Evolutionary conservation across 2,888 invertebrate species (phyloP), one percentile per base, ranked within the genome.

Genomic region (Euzetes globulus): DNA sequence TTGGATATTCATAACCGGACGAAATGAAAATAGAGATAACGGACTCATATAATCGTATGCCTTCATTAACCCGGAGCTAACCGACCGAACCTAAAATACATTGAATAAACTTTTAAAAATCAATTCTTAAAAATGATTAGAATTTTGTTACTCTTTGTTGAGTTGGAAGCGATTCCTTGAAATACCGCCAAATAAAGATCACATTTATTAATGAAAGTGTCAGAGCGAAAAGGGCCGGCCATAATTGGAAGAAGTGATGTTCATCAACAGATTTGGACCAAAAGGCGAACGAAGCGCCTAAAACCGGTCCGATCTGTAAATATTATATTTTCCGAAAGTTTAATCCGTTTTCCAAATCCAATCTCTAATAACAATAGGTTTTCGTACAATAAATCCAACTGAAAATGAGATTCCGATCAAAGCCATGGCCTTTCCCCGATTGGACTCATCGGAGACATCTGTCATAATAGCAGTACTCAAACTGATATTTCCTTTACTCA

Each of bases 361-460:
- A n/a, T 5, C 50, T 27, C 25, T 37, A 37, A 65, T 65, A 27
- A 29, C 9, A 27, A 19, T 17, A 22, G 6, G 5, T 6, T 60
- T 60, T 13, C 68, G 7, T 77, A 95, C 85, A 79, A 97, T 91
- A 84, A 99, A 99, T n/a, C 96, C 98, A 76, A 99, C 84, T 1
- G 97, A 97, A 84, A 99, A 99, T 9, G 98, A 95, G 79, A 96
- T 89, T 15, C 99, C 99, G 77, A 99, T 91, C 72, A 96, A 84
- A n/a, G 98, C 97, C 98, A 98, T 98, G 81, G 94, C 96, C 82
- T 88, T 90, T 50, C 93, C 93, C 80, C 97, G 87, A n/a, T 90
- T 89, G 80, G 89, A 88, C 71, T 88, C 86, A 76, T 89, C 88
- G 1, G 93, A 91, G 11, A 93, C 90, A 85, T 99, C 99, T 0